Conservation (phyloP, 2,888 invertebrate species). For the Himalopsyche kuldschensis region DNA sequence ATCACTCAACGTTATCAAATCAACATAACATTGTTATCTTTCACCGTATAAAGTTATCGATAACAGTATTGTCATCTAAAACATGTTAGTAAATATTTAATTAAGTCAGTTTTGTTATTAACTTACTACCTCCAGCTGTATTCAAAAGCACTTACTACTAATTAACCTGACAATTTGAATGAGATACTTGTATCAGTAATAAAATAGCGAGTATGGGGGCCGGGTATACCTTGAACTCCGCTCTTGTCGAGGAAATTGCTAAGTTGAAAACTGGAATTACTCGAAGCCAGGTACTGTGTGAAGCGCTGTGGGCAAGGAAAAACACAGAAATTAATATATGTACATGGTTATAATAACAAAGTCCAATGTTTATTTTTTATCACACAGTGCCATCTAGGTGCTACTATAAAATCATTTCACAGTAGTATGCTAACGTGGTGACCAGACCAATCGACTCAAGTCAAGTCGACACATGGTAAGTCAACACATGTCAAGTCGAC, state of each 20-base stretch:
- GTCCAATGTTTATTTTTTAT: no score
- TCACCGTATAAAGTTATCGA: neutral
- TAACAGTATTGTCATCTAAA: neutral
- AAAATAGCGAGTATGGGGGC: neutral
- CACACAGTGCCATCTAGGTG: no score
- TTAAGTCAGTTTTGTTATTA: neutral
- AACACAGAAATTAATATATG: constrained; percentile 1
- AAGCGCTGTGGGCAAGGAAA: constrained; percentile 80
- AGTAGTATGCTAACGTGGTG: no score
- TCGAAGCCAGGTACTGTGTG: constrained; percentile 99
- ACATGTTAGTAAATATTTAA: neutral
- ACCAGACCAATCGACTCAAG: no score
- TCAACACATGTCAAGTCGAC: no score
- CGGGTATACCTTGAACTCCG: constrained; percentile 85
- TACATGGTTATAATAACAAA: no score
- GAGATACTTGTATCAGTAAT: neutral
- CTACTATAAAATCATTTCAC: no score
- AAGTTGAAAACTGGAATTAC: constrained; percentile 98
- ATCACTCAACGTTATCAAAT: neutral
- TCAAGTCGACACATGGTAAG: no score
- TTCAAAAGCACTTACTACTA: neutral
- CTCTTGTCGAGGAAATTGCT: constrained; percentile 97
- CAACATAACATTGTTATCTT: neutral
- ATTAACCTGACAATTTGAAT: neutral
- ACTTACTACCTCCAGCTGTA: neutral